These are phyloP conservation scores for Patella ulyssiponensis DNA, from an alignment of 2,888 invertebrate species.

Conservation along the genomic window DNA sequence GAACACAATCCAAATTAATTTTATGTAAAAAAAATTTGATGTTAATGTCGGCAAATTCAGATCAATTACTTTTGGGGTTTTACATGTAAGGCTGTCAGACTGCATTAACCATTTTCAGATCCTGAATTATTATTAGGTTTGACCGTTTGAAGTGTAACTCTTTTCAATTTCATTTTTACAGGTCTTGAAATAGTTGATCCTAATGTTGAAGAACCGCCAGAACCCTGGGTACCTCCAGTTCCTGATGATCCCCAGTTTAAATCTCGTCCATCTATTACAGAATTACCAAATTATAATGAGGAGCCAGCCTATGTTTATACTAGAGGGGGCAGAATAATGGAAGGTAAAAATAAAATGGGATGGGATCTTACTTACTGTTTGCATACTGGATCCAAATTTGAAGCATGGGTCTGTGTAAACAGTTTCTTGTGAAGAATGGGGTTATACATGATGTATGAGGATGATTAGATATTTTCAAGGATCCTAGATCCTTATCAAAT, in stretches of 20 bases:
- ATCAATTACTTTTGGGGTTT: too few species aligned
- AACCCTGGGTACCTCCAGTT: constrained; percentile 37
- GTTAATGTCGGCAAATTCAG: too few species aligned
- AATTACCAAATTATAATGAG: constrained; percentile 75
- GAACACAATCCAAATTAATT: too few species aligned
- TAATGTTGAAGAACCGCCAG: not conserved
- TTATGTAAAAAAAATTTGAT: too few species aligned
- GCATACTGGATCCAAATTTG: too few species aligned
- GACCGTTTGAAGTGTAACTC: not conserved
- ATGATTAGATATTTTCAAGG: too few species aligned
- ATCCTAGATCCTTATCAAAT: too few species aligned
- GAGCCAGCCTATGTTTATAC: constrained; percentile 73
- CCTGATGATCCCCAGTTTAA: constrained; percentile 43
- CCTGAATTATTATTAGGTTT: not conserved
- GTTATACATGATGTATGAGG: too few species aligned
- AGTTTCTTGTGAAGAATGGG: too few species aligned
- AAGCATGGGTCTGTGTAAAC: too few species aligned
- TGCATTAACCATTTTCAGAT: not conserved
- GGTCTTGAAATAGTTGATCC: constrained; percentile 33
- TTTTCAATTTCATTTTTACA: not conserved
- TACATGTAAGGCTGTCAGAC: too few species aligned
- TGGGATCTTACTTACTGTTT: too few species aligned
- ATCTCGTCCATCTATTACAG: constrained; percentile 31
- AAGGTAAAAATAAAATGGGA: constrained; percentile 32
- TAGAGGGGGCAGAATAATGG: constrained; percentile 31